Evolutionary conservation across 2,888 invertebrate genomes (phyloP).

Genomic region (Euspilapteryx auroguttella): DNA sequence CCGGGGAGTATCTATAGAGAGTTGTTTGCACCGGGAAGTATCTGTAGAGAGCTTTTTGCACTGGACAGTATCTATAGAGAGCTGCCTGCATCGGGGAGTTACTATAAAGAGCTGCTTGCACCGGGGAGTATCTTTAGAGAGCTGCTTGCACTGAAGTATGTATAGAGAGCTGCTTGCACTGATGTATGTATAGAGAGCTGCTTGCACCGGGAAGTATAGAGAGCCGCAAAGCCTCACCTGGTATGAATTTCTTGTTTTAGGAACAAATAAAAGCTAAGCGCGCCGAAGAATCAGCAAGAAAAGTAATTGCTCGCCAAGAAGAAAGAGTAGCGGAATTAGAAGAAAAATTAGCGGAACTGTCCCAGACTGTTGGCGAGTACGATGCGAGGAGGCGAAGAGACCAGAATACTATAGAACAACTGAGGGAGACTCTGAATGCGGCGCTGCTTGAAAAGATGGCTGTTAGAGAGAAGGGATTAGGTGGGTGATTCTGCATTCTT

Average conservation of each 20-base stretch:
- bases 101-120: too few species aligned
- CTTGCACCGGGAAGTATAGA: too few species aligned
- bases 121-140: too few species aligned
- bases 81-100: too few species aligned
- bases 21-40: too few species aligned
- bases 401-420: conserved; percentile 69
- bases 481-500: neutral
- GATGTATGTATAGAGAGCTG: too few species aligned
- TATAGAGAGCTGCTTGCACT: too few species aligned
- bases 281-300: conserved; percentile 72
- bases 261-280: conserved; percentile 73
- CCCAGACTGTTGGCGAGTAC: conserved; percentile 76
- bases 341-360: conserved; percentile 75
- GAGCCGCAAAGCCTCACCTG: too few species aligned
- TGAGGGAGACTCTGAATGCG: conserved; percentile 53
- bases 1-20: too few species aligned
- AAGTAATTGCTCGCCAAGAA: conserved; percentile 71
- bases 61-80: too few species aligned
- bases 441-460: conserved; percentile 25
- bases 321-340: conserved; percentile 77
- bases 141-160: too few species aligned
- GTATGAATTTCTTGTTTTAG: conserved; percentile 21
- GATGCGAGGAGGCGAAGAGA: conserved; percentile 73
- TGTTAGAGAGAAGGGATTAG: conserved; percentile 6
- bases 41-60: too few species aligned